Conservation (phyloP, 2,113 vertebrate species). For the Labeo rohita region DNA sequence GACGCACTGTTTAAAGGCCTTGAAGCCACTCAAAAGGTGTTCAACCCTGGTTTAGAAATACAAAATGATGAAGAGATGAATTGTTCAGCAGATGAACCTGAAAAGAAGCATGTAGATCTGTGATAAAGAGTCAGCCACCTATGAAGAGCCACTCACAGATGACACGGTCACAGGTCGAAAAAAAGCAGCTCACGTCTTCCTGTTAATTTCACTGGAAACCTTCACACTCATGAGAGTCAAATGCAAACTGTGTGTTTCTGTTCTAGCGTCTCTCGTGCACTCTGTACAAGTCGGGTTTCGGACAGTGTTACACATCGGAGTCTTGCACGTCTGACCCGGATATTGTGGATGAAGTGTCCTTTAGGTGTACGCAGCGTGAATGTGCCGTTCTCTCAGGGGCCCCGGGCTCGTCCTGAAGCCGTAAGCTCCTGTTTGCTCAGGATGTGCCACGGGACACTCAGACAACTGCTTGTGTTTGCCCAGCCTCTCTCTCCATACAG, state of each 20-base stretch:
- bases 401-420: slow-evolving; percentile 62
- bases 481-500: slow-evolving; percentile 68
- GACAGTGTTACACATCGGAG: neutral
- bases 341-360: neutral
- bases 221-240: slow-evolving; percentile 42
- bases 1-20: neutral
- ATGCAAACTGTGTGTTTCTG: slow-evolving; percentile 6
- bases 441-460: slow-evolving; percentile 80
- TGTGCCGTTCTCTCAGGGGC: slow-evolving; percentile 25
- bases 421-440: slow-evolving; percentile 82
- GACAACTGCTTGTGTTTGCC: slow-evolving; percentile 81
- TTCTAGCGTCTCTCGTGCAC: neutral
- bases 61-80: neutral
- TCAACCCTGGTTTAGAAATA: neutral
- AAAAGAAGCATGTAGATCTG: neutral
- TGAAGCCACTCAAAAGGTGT: neutral
- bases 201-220: neutral
- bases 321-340: neutral
- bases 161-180: neutral
- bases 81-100: neutral
- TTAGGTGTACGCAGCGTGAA: neutral
- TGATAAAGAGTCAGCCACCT: neutral
- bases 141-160: neutral
- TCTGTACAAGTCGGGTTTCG: neutral
- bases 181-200: neutral